phyloP scores from a whole-genome alignment of 2,888 invertebrate genomes.

The Nomada ruficornis region DNA sequence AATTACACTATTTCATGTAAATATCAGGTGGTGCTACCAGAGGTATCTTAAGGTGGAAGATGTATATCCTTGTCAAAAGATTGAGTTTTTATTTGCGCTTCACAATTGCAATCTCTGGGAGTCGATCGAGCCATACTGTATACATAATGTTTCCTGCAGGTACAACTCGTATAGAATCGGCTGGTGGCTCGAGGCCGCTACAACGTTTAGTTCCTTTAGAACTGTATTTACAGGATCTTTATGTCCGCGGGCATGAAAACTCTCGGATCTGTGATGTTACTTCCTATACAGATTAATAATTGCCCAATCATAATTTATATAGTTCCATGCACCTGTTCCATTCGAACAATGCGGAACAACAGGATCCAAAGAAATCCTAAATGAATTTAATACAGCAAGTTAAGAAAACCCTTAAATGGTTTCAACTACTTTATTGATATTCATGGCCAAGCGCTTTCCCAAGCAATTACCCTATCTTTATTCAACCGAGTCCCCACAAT shows the following conservation, averaged over 20 bases:
- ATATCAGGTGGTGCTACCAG: not conserved
- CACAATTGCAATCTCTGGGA: not conserved
- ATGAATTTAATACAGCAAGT: too few relatives aligned
- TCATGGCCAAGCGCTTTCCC: constrained; percentile 2
- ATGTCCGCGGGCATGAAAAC: too few relatives aligned
- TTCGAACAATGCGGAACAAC: not conserved
- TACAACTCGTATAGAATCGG: not conserved
- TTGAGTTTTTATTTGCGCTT: not conserved
- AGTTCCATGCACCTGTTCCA: too few relatives aligned
- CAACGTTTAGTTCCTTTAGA: too few relatives aligned
- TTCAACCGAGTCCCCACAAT: constrained; percentile 32
- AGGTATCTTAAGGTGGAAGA: not conserved
- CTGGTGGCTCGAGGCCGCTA: not conserved
- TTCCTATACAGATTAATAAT: too few relatives aligned
- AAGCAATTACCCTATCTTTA: constrained; percentile 34
- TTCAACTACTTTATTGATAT: not conserved
- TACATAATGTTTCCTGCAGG: not conserved
- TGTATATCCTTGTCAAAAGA: not conserved
- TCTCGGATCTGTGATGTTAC: too few relatives aligned
- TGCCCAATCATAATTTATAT: too few relatives aligned
- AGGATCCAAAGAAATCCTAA: not conserved
- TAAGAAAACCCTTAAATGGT: too few relatives aligned
- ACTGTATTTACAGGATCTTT: too few relatives aligned
- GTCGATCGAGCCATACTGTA: too few relatives aligned
- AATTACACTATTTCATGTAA: constrained; percentile 8